Evolutionary conservation across 2,888 invertebrate genomes (phyloP).

Genomic region (Troglohyphantes excavatus): DNA sequence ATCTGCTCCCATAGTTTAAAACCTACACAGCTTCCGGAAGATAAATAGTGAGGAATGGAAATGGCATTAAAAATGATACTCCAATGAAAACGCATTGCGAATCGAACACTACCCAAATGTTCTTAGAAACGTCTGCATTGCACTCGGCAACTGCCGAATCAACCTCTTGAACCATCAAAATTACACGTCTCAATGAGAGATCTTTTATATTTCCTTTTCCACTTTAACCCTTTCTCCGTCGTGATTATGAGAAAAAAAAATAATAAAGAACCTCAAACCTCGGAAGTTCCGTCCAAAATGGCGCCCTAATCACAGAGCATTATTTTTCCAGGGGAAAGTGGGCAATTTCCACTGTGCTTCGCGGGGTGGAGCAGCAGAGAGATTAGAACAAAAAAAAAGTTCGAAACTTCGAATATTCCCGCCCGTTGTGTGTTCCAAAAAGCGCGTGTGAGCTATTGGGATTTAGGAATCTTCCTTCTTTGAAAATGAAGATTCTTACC

Average conservation of each 20-base stretch:
- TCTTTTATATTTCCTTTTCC: neutral
- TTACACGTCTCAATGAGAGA: neutral
- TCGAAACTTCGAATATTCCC: slow-evolving; percentile 8
- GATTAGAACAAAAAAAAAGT: neutral
- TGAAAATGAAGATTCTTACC: neutral
- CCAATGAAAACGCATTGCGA: neutral
- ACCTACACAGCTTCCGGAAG: too few relatives aligned
- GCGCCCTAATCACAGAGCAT: neutral
- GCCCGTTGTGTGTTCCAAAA: neutral
- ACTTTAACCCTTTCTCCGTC: neutral
- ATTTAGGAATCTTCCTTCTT: neutral
- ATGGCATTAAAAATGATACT: too few relatives aligned
- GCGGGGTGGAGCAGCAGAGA: neutral
- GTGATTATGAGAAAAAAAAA: neutral
- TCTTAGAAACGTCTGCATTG: neutral
- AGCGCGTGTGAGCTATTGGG: neutral
- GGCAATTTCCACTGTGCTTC: neutral
- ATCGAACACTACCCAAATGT: neutral
- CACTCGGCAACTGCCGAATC: neutral
- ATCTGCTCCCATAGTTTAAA: too few relatives aligned
- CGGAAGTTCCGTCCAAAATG: neutral
- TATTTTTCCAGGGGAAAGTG: neutral
- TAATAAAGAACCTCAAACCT: neutral
- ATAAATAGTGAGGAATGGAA: too few relatives aligned
- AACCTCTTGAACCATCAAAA: slow-evolving; percentile 4